These are phyloP conservation scores for Elephantulus edwardii DNA, from an alignment of 2,113 vertebrate genomes.

Conservation along the genomic window DNA sequence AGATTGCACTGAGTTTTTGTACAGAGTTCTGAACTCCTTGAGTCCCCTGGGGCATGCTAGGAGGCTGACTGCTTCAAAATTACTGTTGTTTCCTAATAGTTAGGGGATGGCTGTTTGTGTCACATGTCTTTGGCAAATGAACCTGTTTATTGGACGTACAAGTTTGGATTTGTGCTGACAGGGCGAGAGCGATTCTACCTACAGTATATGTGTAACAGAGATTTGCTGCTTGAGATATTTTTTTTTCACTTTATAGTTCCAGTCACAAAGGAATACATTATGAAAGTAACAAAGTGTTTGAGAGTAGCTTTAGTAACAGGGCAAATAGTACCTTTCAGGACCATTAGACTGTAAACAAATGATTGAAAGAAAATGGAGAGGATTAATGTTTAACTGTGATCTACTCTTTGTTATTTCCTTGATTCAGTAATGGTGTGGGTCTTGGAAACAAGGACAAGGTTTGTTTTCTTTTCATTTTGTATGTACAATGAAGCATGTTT, in stretches of 20 bases:
- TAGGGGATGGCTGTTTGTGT: background rate
- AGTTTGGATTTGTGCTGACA: background rate
- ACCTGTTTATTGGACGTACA: background rate
- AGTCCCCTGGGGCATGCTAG: background rate
- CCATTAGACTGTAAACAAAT: background rate
- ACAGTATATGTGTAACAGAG: background rate
- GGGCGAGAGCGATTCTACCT: conserved; percentile 11
- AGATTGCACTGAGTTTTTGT: background rate
- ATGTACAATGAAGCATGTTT: background rate
- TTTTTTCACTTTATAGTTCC: conserved; percentile 36
- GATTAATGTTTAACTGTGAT: conserved; percentile 17
- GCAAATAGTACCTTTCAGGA: conserved; percentile 28
- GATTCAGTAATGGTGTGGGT: background rate
- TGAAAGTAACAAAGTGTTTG: conserved; percentile 18
- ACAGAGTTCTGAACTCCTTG: background rate
- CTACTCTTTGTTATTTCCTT: conserved; percentile 34
- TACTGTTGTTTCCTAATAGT: background rate
- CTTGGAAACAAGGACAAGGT: background rate
- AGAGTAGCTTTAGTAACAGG: conserved; percentile 20
- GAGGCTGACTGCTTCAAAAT: background rate
- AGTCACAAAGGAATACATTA: background rate
- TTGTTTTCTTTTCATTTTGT: background rate
- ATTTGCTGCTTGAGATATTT: background rate
- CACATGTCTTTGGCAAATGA: background rate
- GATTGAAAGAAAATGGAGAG: conserved; percentile 18